Base-by-base conservation (phyloP, 2,888 invertebrate genomes). In the Apantesis nais region DNA sequence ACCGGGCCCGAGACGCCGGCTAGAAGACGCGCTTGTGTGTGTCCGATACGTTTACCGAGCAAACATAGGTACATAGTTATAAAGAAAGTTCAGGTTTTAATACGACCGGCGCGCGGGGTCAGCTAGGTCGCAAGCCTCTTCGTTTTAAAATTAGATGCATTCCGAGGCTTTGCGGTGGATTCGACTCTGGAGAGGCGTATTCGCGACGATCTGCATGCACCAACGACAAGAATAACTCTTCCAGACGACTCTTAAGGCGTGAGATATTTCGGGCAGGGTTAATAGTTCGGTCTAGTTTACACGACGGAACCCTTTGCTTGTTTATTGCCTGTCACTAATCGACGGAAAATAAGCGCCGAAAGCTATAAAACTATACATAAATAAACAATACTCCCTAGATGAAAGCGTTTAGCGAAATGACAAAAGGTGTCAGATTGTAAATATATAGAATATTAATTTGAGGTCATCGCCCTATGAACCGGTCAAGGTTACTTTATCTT, bases 31-130 rank as follows among this genome's bases (percentile, higher is more conserved):
- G 91, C 86, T 86, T 91, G 92, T 92, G 93, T 91, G 92, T 91
- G 93, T 91, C 88, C 89, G 85, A 90, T 92, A 90, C 92, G 90
- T 93, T 92, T 92, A 88, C 92, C 91, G 86, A 92, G 91, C 93
- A 91, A 93, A 93, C 93, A 92, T 91, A 92, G 90, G 90, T 91
- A 90, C 92, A 90, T 93, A 93, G 92, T 93, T 93, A 92, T 93
- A 93, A 93, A 94, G 94, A 94, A 94, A 94, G 94, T 94, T 93
- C 94, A 94, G 93, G 94, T 94, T 94, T 93, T 93, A 94, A 92
- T 91, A 90, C 91, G 89, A 87, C 89, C 91, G 90, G 87, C 90
- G 90, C 88, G 91, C 92, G 93, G 92, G 94, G 95, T 94, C 95
- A 93, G 91, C 85, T 87, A 89, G 94, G 93, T 94, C 93, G 93